Evolutionary conservation across 2,113 vertebrate genomes (phyloP), one percentile per base, ranked within the genome.

Genomic region (Prietella phreatophila): DNA sequence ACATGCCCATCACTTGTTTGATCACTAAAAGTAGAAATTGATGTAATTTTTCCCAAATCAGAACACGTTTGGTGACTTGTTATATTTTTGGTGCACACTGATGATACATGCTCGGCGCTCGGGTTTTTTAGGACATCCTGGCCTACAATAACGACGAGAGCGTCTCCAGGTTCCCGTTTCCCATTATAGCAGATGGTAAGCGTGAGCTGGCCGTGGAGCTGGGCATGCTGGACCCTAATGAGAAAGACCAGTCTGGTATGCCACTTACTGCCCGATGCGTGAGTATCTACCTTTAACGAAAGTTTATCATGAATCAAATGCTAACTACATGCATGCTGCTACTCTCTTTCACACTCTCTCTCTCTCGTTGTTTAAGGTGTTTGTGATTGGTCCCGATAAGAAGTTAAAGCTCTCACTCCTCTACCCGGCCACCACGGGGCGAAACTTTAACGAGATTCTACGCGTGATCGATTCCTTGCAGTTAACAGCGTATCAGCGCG

Each of bases 381-480:
- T 98, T 2, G 0, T 99, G 86, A 97, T 99, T 67, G 97, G 97
- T 36, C 97, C 97, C 0, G 97, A 99, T 91, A 99, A 99, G 95
- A 97, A 94, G 92, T 89, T 99, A 88, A 99, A 97, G 90, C 96
- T 99, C 33, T 99, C 97, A 0, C 92, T 99, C 89, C 96, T 99
- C 76, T 99, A 99, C 86, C 97, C 97, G 27, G 96, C 97, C 47
- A 97, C 97, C 89, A 99, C 98, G 0, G 98, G 98, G 30, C 97
- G 97, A 84, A 99, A 98, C 91, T 99, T 99, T 60, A 96, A 97
- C 85, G 97, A 99, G 95, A 97, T 99, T 91, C 92, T 99, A 87
- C 93, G 97, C 53, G 98, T 97, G 76, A 90, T 99, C 33, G 96
- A 96, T 89, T 98, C 97, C 0, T 95, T 99, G 55, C 97, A 99